Percentiles rank a stretch among this genome's conserved stretches.
phyloP scores from a whole-genome alignment of 2,797 vertebrate species.

The Ispidina picta region DNA sequence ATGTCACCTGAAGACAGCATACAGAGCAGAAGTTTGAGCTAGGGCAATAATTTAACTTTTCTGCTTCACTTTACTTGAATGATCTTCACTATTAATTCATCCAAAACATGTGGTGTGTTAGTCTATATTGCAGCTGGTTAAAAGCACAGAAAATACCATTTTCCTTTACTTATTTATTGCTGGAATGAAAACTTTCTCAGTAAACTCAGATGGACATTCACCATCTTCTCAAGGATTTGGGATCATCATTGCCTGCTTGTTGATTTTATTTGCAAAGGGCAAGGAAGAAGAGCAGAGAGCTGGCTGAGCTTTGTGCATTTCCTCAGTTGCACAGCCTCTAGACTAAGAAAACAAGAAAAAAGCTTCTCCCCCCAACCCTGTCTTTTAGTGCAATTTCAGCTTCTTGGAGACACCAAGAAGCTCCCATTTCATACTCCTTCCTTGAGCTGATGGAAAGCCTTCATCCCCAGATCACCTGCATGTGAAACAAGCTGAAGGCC shows the following conservation, averaged over 20 bases:
- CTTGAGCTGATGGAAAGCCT: background rate
- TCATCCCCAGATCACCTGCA: background rate
- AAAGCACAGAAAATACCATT: background rate
- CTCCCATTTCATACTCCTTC: background rate
- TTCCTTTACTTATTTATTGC: background rate
- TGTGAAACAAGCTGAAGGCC: rapidly evolving
- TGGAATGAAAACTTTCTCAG: background rate
- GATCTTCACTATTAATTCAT: background rate
- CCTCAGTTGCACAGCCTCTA: background rate
- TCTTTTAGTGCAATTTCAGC: background rate
- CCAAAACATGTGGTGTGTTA: background rate
- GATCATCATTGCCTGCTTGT: background rate
- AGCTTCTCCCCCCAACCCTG: rapidly evolving
- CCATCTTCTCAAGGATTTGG: background rate
- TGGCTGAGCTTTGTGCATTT: background rate
- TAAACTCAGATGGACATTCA: background rate
- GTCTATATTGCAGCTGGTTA: background rate
- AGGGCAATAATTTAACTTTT: background rate
- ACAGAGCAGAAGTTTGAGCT: background rate
- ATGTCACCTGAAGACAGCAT: background rate
- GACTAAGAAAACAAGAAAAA: background rate
- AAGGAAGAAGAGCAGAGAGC: background rate
- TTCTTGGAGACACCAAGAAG: background rate
- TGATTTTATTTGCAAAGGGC: background rate
- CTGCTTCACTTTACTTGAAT: background rate